phyloP scores from a whole-genome alignment of 2,888 invertebrate genomes.

The Lasioglossum leucozonium region DNA sequence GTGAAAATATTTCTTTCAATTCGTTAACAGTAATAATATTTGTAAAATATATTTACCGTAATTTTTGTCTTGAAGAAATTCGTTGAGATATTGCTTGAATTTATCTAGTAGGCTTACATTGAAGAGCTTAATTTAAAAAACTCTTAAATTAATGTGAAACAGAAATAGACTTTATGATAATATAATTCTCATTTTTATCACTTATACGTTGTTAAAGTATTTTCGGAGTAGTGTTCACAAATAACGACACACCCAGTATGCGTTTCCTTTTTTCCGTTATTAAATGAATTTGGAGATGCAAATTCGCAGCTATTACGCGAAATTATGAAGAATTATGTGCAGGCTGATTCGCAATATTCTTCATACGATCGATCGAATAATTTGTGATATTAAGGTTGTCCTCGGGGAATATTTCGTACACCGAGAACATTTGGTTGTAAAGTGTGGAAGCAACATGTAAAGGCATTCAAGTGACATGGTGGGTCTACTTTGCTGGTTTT shows the following conservation, averaged over 20 bases:
- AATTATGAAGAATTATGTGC: conserved; percentile 14
- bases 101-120: no score
- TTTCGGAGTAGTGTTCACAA: neutral
- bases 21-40: neutral
- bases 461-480: neutral
- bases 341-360: conserved; percentile 9
- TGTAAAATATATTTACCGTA: neutral
- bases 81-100: no score
- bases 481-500: neutral
- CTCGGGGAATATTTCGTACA: neutral
- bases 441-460: neutral
- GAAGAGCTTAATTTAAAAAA: neutral
- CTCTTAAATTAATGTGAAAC: neutral
- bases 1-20: no score
- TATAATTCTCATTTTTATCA: neutral
- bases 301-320: conserved; percentile 19
- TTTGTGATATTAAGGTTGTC: conserved; percentile 11
- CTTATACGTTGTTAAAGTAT: neutral
- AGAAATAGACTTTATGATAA: neutral
- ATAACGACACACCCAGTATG: neutral
- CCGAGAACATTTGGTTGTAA: neutral
- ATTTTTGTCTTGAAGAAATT: no score
- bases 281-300: conserved; percentile 16
- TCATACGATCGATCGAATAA: conserved; percentile 11
- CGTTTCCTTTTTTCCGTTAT: conserved; percentile 2